phyloP scores from a whole-genome alignment of 2,113 vertebrate species.

The Oryzias javanicus region DNA sequence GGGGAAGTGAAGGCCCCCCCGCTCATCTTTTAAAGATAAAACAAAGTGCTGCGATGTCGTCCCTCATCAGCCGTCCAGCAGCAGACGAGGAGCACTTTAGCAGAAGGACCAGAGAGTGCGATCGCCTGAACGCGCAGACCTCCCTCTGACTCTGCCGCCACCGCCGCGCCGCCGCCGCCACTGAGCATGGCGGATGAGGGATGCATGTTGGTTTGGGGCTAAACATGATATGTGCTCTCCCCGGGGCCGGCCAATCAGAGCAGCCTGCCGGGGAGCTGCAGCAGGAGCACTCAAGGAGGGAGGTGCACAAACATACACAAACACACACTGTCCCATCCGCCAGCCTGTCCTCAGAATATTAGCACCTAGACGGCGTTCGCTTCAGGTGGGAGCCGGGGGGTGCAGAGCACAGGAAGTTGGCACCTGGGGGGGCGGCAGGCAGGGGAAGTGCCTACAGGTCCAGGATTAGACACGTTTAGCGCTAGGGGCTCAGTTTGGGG shows the following conservation, averaged over 20 bases:
- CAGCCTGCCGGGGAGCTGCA: slow-evolving; percentile 72
- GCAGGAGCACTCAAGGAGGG: slow-evolving; percentile 75
- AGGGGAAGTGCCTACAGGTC: slow-evolving; percentile 71
- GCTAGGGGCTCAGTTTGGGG: slow-evolving; percentile 54
- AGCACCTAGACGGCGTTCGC: slow-evolving; percentile 34
- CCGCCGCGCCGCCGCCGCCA: slow-evolving; percentile 30
- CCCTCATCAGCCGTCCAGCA: slow-evolving; percentile 70
- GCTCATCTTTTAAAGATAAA: slow-evolving; percentile 81
- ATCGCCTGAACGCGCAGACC: slow-evolving; percentile 74
- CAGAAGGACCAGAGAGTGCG: slow-evolving; percentile 67
- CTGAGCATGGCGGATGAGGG: slow-evolving; percentile 66
- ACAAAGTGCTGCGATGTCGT: slow-evolving; percentile 81
- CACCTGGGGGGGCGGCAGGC: slow-evolving; percentile 61
- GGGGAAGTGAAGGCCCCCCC: slow-evolving; percentile 64
- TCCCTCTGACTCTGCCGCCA: slow-evolving; percentile 58
- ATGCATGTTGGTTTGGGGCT: slow-evolving; percentile 80
- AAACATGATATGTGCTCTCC: slow-evolving; percentile 78
- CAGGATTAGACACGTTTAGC: slow-evolving; percentile 49
- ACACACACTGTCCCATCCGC: slow-evolving; percentile 22
- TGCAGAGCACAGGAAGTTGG: slow-evolving; percentile 67
- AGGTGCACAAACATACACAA: slow-evolving; percentile 50
- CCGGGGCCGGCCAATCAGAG: slow-evolving; percentile 76
- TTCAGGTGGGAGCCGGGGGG: slow-evolving; percentile 61
- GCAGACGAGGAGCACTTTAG: slow-evolving; percentile 74
- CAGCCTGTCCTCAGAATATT: slow-evolving; percentile 19